phyloP scores from a whole-genome alignment of 2,888 invertebrate species.

The Meganola albula region DNA sequence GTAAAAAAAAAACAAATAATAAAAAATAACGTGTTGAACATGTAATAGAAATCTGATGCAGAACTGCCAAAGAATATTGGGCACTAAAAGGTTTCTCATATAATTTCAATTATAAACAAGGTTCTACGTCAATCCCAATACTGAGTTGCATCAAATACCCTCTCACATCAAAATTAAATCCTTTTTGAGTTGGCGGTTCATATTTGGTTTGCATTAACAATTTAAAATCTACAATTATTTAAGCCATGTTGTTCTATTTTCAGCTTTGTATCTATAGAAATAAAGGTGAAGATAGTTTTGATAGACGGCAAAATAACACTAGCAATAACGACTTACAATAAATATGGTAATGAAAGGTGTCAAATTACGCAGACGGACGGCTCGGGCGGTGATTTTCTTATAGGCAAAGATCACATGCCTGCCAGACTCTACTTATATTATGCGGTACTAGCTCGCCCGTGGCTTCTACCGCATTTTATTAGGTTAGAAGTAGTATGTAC shows the following conservation, averaged over 20 bases:
- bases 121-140: conserved; percentile 30
- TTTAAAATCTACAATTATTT: conserved; percentile 6
- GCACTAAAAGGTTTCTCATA: neutral
- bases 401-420: too few species aligned
- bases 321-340: conserved; percentile 49
- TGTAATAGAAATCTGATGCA: too few species aligned
- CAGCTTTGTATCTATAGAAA: conserved; percentile 13
- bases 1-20: too few species aligned
- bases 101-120: neutral
- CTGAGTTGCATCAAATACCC: conserved; percentile 30
- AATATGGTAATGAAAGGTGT: conserved; percentile 76
- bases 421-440: too few species aligned
- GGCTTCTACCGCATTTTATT: too few species aligned
- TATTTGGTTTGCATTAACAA: conserved; percentile 45
- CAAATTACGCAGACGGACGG: conserved; percentile 66
- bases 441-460: too few species aligned
- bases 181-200: conserved; percentile 37
- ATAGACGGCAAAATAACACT: conserved; percentile 9
- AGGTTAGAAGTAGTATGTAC: too few species aligned
- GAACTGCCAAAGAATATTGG: neutral
- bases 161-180: conserved; percentile 32
- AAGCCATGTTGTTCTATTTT: conserved; percentile 8
- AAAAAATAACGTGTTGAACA: too few species aligned
- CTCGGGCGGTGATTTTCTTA: conserved; percentile 63
- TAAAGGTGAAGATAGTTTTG: conserved; percentile 1